A percentile compares a stretch with the other conserved stretches of the same genome.
Conservation (phyloP, 2,797 vertebrate species). For the Typhlichthys subterraneus region DNA sequence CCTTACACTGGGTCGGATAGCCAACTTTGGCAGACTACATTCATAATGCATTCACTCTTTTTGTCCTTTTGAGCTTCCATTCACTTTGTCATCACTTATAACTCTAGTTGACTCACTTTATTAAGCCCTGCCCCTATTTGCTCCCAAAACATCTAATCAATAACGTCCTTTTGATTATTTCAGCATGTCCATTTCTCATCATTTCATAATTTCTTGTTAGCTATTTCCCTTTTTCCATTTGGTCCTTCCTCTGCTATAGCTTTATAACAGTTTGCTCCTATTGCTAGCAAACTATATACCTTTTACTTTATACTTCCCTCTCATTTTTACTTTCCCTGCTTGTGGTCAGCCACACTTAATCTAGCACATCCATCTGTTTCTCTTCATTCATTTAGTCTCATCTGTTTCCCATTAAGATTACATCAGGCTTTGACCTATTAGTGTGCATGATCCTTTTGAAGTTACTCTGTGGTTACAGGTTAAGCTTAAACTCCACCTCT, state of each 20-base stretch:
- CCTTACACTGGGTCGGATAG: conserved; percentile 51
- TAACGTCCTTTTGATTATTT: conserved; percentile 9
- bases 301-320: not conserved
- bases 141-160: not conserved
- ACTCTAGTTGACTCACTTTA: conserved; percentile 15
- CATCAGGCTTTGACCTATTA: conserved; percentile 81
- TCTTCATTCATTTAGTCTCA: conserved; percentile 75
- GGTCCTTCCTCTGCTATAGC: conserved; percentile 31
- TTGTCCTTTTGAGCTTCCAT: conserved; percentile 25
- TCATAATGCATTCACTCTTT: conserved; percentile 48
- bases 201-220: not conserved
- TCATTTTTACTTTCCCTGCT: conserved; percentile 61
- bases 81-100: not conserved
- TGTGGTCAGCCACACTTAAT: conserved; percentile 80
- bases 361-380: conserved; percentile 77
- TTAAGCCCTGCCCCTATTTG: not conserved
- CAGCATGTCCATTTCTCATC: not conserved
- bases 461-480: conserved; percentile 76
- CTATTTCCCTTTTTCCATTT: conserved; percentile 30
- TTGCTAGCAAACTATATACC: conserved; percentile 1
- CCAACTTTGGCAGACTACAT: conserved; percentile 52
- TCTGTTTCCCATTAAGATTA: conserved; percentile 78
- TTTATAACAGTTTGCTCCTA: conserved; percentile 51
- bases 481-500: conserved; percentile 73
- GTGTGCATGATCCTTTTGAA: conserved; percentile 76